Evolutionary conservation across 1,140 invertebrate species (phyloP).

Genomic region (Cydia fagiglandana): DNA sequence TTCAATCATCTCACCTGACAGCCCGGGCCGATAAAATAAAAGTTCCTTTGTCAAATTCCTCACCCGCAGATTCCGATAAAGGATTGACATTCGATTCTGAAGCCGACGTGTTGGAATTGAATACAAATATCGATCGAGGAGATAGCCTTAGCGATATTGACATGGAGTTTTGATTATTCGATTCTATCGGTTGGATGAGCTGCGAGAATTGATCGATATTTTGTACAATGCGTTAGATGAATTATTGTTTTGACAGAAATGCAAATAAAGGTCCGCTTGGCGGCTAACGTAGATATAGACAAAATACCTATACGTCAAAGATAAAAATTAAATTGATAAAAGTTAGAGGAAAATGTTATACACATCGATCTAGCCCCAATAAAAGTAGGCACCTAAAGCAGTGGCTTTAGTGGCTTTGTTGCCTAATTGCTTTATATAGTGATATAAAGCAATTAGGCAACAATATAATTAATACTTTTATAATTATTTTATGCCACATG

Average conservation of each 20-base stretch:
- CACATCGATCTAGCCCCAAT: no score
- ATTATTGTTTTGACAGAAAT: slow-evolving; percentile 1
- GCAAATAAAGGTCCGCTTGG: neutral
- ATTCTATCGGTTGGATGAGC: slow-evolving; percentile 68
- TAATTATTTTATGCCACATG: no score
- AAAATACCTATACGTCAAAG: no score
- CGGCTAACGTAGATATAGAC: no score
- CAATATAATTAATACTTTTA: no score
- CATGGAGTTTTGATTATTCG: slow-evolving; percentile 74
- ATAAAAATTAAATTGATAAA: no score
- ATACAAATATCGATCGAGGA: slow-evolving; percentile 71
- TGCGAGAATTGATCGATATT: slow-evolving; percentile 22
- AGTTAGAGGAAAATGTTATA: no score
- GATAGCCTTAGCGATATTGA: slow-evolving; percentile 72
- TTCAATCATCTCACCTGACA: neutral
- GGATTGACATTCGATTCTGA: slow-evolving; percentile 33
- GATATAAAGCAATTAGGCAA: no score
- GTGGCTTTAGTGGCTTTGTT: no score
- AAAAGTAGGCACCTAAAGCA: no score
- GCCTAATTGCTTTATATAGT: no score
- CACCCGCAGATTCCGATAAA: slow-evolving; percentile 13
- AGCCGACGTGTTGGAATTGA: slow-evolving; percentile 41
- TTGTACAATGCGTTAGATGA: slow-evolving; percentile 41
- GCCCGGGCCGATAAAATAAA: neutral
- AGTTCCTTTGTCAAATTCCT: slow-evolving; percentile 11